Conservation (phyloP, 1,140 invertebrate species). For the Panagrolaimus sp. region DNA sequence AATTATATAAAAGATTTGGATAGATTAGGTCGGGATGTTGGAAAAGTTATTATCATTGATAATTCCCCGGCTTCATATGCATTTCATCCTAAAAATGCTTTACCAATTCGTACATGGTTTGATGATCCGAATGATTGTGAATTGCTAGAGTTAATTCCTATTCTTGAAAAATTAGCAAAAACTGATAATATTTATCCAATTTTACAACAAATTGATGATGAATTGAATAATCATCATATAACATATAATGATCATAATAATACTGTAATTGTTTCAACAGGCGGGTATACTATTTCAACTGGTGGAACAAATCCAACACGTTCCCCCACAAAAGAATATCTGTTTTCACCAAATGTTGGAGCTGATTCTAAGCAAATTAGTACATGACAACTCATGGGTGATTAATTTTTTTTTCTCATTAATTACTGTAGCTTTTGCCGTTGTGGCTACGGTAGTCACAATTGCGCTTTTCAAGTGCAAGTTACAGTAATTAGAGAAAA, state of each 20-base stretch:
- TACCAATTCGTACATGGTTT: conserved; percentile 93
- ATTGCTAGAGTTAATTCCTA: conserved; percentile 84
- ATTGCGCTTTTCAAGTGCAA: too few relatives aligned
- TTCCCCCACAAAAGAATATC: background rate
- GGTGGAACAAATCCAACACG: background rate
- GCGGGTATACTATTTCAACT: background rate
- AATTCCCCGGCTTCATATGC: conserved; percentile 99
- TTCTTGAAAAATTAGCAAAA: conserved; percentile 86
- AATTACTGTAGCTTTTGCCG: too few relatives aligned
- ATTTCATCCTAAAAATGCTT: conserved; percentile 99
- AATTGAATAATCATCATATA: background rate
- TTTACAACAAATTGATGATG: background rate
- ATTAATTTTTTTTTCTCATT: too few relatives aligned
- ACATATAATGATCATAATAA: background rate
- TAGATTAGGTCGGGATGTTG: conserved; percentile 87
- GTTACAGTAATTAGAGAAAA: too few relatives aligned
- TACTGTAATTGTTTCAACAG: conserved; percentile 3
- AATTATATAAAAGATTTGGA: conserved; percentile 99
- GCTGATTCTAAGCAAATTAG: background rate
- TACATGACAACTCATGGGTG: background rate
- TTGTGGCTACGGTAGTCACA: too few relatives aligned
- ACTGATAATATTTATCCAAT: conserved; percentile 45
- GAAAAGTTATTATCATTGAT: conserved; percentile 95
- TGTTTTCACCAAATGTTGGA: conserved; percentile 6
- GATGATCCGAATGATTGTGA: conserved; percentile 92